Evolutionary conservation across 2,888 invertebrate species (phyloP).

Genomic region (Girardia tigrina): DNA sequence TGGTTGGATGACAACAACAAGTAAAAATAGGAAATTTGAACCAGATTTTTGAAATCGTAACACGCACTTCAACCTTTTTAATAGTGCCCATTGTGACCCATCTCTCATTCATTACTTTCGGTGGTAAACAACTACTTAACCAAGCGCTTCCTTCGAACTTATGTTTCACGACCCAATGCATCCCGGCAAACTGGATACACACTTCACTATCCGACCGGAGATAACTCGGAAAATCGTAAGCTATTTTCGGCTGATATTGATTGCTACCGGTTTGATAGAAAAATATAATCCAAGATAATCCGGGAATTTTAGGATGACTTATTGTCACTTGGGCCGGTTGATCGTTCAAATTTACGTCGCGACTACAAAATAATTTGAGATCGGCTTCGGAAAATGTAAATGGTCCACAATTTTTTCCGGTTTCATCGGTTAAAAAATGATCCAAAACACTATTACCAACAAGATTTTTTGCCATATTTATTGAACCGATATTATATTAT

Average conservation of each 20-base stretch:
- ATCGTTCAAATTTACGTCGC: constrained; percentile 34
- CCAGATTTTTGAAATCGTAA: constrained; percentile 34
- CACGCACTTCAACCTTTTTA: constrained; percentile 30
- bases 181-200: constrained; percentile 33
- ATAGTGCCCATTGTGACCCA: constrained; percentile 33
- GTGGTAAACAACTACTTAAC: constrained; percentile 30
- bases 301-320: constrained; percentile 35
- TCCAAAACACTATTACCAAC: constrained; percentile 19
- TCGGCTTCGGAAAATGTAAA: constrained; percentile 32
- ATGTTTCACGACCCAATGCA: constrained; percentile 34
- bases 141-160: constrained; percentile 35
- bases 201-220: constrained; percentile 31
- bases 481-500: constrained; percentile 5
- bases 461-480: constrained; percentile 1
- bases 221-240: constrained; percentile 34
- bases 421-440: constrained; percentile 34
- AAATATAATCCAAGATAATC: constrained; percentile 35
- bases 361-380: constrained; percentile 18
- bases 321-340: constrained; percentile 35
- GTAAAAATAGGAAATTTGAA: constrained; percentile 33
- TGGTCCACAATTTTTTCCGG: constrained; percentile 30
- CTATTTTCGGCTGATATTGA: constrained; percentile 35
- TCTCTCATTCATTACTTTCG: constrained; percentile 34
- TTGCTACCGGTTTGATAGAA: constrained; percentile 34
- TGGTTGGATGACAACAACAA: constrained; percentile 29